A percentile compares a stretch with the other conserved stretches of the same genome.
Evolutionary conservation across 2,888 invertebrate species (phyloP).

Genomic region (Antitype chi): DNA sequence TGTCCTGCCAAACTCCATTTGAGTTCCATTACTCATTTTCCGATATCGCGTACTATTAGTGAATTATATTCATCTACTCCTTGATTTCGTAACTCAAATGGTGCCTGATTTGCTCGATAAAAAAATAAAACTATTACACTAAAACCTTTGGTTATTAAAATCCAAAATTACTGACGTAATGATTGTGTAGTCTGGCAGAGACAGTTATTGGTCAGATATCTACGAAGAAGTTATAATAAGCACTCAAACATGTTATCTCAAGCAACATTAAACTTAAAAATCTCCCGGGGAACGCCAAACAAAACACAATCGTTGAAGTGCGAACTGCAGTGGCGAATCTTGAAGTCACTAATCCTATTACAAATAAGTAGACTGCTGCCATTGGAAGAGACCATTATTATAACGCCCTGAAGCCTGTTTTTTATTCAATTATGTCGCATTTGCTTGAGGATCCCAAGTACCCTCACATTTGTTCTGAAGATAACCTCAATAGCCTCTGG

Average conservation of each 20-base stretch:
- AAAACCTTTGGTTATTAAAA: background rate
- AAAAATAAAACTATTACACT: background rate
- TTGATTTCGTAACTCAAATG: background rate
- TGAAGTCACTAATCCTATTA: conserved; percentile 1
- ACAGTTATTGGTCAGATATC: background rate
- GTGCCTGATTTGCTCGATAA: background rate
- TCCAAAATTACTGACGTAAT: background rate
- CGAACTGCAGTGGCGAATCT: background rate
- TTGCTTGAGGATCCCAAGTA: conserved; percentile 15
- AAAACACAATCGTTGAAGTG: conserved; percentile 6
- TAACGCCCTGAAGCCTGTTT: background rate
- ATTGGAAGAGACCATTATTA: conserved; percentile 5
- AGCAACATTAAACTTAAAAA: conserved; percentile 2
- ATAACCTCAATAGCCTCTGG: conserved; percentile 35
- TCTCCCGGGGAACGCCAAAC: background rate
- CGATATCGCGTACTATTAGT: no score
- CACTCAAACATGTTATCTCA: background rate
- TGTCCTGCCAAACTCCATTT: no score
- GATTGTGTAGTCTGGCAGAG: background rate
- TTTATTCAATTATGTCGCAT: conserved; percentile 41
- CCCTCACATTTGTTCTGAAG: conserved; percentile 38
- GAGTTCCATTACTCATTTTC: no score
- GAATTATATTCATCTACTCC: background rate
- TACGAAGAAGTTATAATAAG: background rate
- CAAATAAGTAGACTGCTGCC: background rate